Conservation (phyloP, 2,888 invertebrate species). For the Lycaena phlaeas region DNA sequence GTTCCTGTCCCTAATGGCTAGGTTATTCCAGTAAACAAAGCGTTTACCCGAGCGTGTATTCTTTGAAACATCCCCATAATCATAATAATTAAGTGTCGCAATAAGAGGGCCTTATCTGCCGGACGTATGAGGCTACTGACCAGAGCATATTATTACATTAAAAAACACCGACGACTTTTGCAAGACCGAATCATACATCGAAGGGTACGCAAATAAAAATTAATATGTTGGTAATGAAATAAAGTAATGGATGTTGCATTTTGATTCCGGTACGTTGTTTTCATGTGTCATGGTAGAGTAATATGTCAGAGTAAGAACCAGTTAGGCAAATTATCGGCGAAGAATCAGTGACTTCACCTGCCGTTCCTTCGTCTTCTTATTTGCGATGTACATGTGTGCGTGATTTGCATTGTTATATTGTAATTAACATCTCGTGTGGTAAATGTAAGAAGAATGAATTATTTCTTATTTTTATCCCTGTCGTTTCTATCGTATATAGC, state of each 20-base stretch:
- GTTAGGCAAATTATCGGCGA: slow-evolving; percentile 65
- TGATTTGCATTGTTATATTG: slow-evolving; percentile 30
- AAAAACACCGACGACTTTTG: slow-evolving; percentile 13
- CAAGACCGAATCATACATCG: slow-evolving; percentile 13
- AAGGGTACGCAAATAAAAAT: neutral
- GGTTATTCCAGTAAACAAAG: slow-evolving; percentile 16
- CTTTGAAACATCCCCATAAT: slow-evolving; percentile 50
- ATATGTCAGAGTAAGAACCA: slow-evolving; percentile 53
- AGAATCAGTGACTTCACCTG: slow-evolving; percentile 63
- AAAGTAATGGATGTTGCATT: slow-evolving; percentile 22
- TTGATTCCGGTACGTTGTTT: slow-evolving; percentile 13
- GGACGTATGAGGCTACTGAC: slow-evolving; percentile 44
- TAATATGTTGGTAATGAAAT: neutral
- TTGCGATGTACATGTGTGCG: slow-evolving; percentile 25
- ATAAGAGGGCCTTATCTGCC: slow-evolving; percentile 44
- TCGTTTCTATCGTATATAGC: no score
- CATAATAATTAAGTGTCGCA: slow-evolving; percentile 61
- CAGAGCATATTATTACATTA: slow-evolving; percentile 28
- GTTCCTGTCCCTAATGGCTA: slow-evolving; percentile 7
- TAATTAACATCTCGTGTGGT: slow-evolving; percentile 14
- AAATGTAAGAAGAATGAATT: no score
- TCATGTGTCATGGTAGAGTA: slow-evolving; percentile 22
- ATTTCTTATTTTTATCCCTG: no score
- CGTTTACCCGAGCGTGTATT: slow-evolving; percentile 26
- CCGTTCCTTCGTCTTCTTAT: slow-evolving; percentile 41